Base-by-base conservation (phyloP, 2,797 vertebrate genomes). In the Phrynocephalus forsythii region DNA sequence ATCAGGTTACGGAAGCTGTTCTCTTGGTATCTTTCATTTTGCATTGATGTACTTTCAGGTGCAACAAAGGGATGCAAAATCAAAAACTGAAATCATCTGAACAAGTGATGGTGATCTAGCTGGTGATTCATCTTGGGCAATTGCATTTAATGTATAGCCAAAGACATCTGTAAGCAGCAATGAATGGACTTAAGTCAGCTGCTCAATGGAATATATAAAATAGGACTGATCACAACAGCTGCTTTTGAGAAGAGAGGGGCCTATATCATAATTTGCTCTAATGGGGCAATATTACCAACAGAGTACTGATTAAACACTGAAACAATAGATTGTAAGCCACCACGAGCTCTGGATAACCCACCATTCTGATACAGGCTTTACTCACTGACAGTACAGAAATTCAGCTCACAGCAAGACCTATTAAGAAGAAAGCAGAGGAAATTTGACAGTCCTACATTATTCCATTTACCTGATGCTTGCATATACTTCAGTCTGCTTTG, bases 181-280 rank as follows among this genome's bases (percentile, higher is more conserved):
- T 68, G 18, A 16, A 82, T 82, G 76, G 77, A 15, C 22, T 82
- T 87, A 60, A 77, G 44, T 28, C 60, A 82, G n/a, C 79, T 77
- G 80, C 82, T 83, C 73, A 82, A 33, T 82, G 72, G 72, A 72
- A 87, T 68, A 76, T 38, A 66, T 77, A 52, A 87, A 87, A 82
- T 24, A 56, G n/a, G 67, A 72, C 28, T 75, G 63, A 44, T 82
- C 48, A 71, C 67, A 82, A 28, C 38, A 44, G 68, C 66, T 18
- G 44, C 30, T 69, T 77, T 69, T 48, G 68, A n/a, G 44, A 77
- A 83, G 63, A 82, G 44, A 87, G 60, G 71, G 82, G 80, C 30
- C 72, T 24, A 38, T 66, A 68, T 63, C 80, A 52, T 82, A 82
- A 82, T 87, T 75, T 75, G 71, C 38, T 66, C 20, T 75, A 82